Percentiles rank a stretch among this genome's conserved stretches.
These are phyloP conservation scores for Podabrus alpinus DNA, from an alignment of 2,888 invertebrate genomes.

Conservation along the genomic window DNA sequence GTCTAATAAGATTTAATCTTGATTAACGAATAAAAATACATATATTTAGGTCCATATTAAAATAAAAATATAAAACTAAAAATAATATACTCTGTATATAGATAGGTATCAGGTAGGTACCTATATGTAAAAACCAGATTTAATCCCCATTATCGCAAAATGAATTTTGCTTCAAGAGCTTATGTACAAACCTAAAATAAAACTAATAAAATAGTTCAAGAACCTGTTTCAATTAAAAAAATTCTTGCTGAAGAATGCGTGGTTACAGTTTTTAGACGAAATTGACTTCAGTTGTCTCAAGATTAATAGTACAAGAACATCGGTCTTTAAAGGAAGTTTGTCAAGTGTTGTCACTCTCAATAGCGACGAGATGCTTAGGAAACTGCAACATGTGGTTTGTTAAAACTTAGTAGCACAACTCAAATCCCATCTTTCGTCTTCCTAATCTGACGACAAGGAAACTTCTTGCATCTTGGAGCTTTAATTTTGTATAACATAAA, in stretches of 20 bases:
- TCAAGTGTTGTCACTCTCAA: constrained; percentile 47
- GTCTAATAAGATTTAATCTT: too few species aligned
- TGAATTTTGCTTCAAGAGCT: neutral
- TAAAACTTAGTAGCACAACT: constrained; percentile 46
- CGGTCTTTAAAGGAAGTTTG: constrained; percentile 45
- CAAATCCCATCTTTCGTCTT: constrained; percentile 43
- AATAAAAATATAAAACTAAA: neutral
- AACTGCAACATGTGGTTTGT: constrained; percentile 50
- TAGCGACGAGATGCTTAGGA: constrained; percentile 41
- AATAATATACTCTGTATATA: neutral
- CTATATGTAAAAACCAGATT: too few species aligned
- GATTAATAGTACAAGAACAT: constrained; percentile 24
- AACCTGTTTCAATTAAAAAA: neutral
- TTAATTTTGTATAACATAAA: constrained; percentile 15
- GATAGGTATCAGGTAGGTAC: too few species aligned
- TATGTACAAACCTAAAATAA: neutral
- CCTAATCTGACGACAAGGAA: constrained; percentile 43
- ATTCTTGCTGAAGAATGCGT: neutral
- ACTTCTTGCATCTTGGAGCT: constrained; percentile 25
- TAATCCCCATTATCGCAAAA: neutral
- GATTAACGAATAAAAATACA: too few species aligned
- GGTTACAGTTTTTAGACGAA: constrained; percentile 4
- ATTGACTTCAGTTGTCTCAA: constrained; percentile 17
- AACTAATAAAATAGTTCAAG: neutral
- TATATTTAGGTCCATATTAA: neutral